Evolutionary conservation across 2,888 invertebrate genomes (phyloP).

Genomic region (Caenorhabditis angaria): DNA sequence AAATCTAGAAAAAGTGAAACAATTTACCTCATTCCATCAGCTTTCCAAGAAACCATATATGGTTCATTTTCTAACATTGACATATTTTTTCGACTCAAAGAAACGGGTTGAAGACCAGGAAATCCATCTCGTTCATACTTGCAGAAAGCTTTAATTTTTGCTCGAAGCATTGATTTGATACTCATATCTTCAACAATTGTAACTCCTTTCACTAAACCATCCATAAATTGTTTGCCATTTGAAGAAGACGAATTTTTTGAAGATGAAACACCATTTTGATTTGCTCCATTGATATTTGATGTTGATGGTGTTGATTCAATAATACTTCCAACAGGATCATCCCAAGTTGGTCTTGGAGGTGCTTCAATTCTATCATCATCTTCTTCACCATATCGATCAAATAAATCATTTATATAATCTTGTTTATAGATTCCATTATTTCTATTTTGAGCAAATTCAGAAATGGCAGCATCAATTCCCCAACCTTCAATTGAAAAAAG

Average conservation of each 20-base stretch:
- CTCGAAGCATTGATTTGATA: slow-evolving; percentile 41
- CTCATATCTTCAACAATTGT: slow-evolving; percentile 50
- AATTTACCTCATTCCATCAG: slow-evolving; percentile 88
- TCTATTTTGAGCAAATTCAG: slow-evolving; percentile 80
- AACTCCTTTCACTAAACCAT: slow-evolving; percentile 57
- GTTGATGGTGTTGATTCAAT: slow-evolving; percentile 17
- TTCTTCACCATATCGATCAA: slow-evolving; percentile 83
- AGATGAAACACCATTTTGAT: slow-evolving; percentile 11
- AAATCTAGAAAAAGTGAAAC: background rate
- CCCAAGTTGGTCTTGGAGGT: slow-evolving; percentile 38
- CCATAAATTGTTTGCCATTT: slow-evolving; percentile 61
- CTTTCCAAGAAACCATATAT: slow-evolving; percentile 98
- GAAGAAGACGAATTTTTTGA: background rate
- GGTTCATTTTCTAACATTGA: slow-evolving; percentile 81
- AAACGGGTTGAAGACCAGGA: slow-evolving; percentile 96
- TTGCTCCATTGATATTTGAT: slow-evolving; percentile 8
- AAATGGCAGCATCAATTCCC: slow-evolving; percentile 82
- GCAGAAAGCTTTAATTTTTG: slow-evolving; percentile 54
- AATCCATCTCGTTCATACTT: slow-evolving; percentile 79
- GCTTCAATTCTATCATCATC: slow-evolving; percentile 74
- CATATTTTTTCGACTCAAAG: slow-evolving; percentile 87
- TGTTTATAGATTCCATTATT: slow-evolving; percentile 96
- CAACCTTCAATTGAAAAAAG: slow-evolving; percentile 80
- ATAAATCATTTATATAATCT: slow-evolving; percentile 90
- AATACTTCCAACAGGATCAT: slow-evolving; percentile 11